Base-by-base conservation (phyloP, 2,797 vertebrate species). In the Enteromius paludinosus region DNA sequence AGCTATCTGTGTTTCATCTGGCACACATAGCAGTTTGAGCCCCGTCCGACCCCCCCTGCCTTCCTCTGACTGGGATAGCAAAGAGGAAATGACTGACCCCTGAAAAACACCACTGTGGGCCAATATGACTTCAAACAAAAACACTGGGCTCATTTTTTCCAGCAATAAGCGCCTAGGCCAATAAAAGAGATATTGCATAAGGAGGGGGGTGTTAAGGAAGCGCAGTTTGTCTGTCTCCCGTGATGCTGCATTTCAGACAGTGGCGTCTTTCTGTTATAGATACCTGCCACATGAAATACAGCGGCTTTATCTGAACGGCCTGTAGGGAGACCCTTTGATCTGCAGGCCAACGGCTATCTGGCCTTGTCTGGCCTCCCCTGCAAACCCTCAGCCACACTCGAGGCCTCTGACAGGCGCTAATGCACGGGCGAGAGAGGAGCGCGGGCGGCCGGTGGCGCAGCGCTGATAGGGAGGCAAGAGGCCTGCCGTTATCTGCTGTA, bases 331-430 rank as follows among this genome's bases (percentile, higher is more conserved):
- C 45, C 81, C 95, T 96, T 96, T 96, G 96, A 96, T 96, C 95
- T 95, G 91, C 93, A 90, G 93, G 94, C 95, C 94, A 95, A 92
- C 92, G 95, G 94, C 94, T 95, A 96, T 96, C 96, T 96, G 86
- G 91, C 90, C 90, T 87, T 85, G 90, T 87, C 90, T 75, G 81
- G 73, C 85, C 89, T 93, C 89, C 96, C 90, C 97, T 98, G 97
- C 92, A 88, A 92, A 96, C 90, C 91, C 86, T 99, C 97, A 96
- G 93, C 77, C 93, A 95, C 91, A 95, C 97, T 94, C 93, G 86
- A 87, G 86, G 91, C 94, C 95, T 95, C 94, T 98, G 97, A 98
- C 94, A 94, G 93, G 92, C 93, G 92, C 94, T 98, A 98, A 97
- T 96, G 92, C 89, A 91, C 90, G n/a, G 81, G 92, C 85, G 89